Evolutionary conservation across 2,113 vertebrate species (phyloP), one percentile per base, ranked within the genome.

Genomic region (Ardeotis arabs): DNA sequence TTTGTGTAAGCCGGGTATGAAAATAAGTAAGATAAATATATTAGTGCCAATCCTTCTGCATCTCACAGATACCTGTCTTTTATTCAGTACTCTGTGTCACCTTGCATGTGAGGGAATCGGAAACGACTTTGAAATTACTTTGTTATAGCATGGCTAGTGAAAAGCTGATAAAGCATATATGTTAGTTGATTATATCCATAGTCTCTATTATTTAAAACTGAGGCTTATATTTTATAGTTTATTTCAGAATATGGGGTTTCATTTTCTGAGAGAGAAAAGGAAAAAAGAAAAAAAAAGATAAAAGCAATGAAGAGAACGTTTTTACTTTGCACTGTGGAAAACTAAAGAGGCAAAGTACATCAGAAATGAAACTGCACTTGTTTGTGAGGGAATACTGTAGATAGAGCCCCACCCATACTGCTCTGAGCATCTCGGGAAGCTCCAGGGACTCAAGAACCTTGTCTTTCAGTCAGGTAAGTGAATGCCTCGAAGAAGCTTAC

Each of bases 41-140:
- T 90, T 86, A 27, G 31, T 50, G n/a, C 31, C 50, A 68, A 20
- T 94, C 23, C 23, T 78, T 41, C 39, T 74, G 25, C 44, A 66
- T 74, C 27, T 94, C 15, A 44, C 27, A 67, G 45, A 55, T 68
- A 69, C 17, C 13, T 37, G 4, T 44, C 59, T 86, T 87, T 81
- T 87, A 63, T 85, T 85, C 31, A 93, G 37, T 67, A 33, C 10
- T 7, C 6, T 84, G 25, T 49, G 59, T 83, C 63, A 86, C 70
- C 63, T 63, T 59, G 22, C 21, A 7, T 49, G 10, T 39, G 11
- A 80, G 11, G 25, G 16, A 84, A 70, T 24, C 67, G 22, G 23
- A 81, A 93, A 67, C 4, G 59, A n/a, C 37, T 93, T 79, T 81
- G 87, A 90, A 95, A 93, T 94, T 22, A 56, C 9, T 92, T 75